Conservation (phyloP, 2,888 invertebrate genomes). For the Hyalella azteca region DNA sequence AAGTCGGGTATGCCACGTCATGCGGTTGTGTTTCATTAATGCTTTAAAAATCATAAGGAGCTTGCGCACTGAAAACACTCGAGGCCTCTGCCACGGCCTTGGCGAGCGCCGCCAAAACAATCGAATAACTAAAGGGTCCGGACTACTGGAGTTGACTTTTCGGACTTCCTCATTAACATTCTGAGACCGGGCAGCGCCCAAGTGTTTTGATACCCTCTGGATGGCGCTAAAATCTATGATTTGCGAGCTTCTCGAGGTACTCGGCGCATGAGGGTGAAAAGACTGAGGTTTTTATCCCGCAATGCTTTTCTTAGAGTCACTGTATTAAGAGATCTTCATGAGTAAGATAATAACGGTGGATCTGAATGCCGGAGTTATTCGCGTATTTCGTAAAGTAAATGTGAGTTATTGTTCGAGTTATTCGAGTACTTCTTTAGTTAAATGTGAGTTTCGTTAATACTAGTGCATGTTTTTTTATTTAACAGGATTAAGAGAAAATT, state of each 20-base stretch:
- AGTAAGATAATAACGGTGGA: no score
- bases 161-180: conserved; percentile 4
- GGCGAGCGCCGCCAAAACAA: conserved; percentile 5
- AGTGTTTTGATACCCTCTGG: conserved; percentile 25
- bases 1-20: no score
- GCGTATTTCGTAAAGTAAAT: no score
- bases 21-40: background rate
- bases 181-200: background rate
- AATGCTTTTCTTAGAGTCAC: no score
- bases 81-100: background rate
- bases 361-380: no score
- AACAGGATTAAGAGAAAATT: no score
- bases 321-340: no score
- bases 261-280: background rate
- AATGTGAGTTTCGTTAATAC: no score
- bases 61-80: conserved; percentile 20
- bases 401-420: no score
- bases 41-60: background rate
- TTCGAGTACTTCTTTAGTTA: no score
- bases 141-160: background rate
- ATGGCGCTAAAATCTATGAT: background rate
- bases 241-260: background rate
- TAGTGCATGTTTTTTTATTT: no score
- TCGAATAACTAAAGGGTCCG: background rate
- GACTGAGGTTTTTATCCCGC: no score